Evolutionary conservation across 2,113 vertebrate genomes (phyloP), one percentile per base, ranked within the genome.

Genomic region (Alethe diademata): DNA sequence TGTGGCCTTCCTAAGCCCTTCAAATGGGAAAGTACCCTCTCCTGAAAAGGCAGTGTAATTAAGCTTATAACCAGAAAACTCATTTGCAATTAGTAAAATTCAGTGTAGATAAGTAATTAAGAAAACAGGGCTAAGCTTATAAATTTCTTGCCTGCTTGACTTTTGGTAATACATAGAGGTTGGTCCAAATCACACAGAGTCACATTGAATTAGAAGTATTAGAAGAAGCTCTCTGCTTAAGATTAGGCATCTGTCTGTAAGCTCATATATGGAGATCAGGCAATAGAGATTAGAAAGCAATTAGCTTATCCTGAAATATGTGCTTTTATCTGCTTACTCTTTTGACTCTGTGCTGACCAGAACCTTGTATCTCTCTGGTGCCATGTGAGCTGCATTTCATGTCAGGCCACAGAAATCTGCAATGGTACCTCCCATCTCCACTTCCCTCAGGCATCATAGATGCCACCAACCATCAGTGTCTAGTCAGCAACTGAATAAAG

Each of bases 201-300:
- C 62, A 88, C 71, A 72, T 72, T 91, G 92, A 94, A 95, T 95
- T 94, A 94, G 33, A 78, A 79, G 31, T 60, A 94, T 93, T 92
- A 96, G 42, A 64, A 71, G 48, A 62, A 86, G 58, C 86, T 81
- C 70, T 89, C 26, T 78, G 15, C 16, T 91, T 66, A 65, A 83
- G 74, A 79, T 93, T 92, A 96, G 16, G 54, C 90, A 92, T 97
- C 90, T 92, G 85, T n/a, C 64, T 84, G 16, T 78, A 71, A 84
- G 35, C 36, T 86, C 56, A 15, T 70, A 54, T 82, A 50, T 24
- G 40, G 78, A 82, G 70, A 95, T 94, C 74, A 86, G 83, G 15
- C n/a, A 50, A 53, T 10, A 33, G 2, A 90, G 71, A 70, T 92
- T 88, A 92, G 56, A 76, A 90, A 92, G 33, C 82, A 93, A 93